phyloP scores from a whole-genome alignment of 2,797 vertebrate genomes.

The Simalia tracyae region DNA sequence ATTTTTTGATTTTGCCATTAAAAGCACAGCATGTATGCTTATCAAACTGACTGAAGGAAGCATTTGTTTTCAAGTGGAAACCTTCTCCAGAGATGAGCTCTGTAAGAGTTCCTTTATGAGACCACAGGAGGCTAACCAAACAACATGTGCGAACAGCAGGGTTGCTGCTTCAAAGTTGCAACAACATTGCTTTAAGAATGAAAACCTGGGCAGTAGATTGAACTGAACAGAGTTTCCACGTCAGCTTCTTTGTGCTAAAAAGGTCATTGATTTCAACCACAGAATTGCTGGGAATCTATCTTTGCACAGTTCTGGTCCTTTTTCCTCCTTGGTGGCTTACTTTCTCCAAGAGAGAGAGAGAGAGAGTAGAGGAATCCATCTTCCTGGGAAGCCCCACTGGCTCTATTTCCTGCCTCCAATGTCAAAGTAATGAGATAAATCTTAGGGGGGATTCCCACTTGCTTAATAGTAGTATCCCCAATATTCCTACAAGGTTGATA shows the following conservation, averaged over 20 bases:
- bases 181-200: background rate
- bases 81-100: background rate
- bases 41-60: background rate
- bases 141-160: background rate
- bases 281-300: background rate
- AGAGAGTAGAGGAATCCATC: background rate
- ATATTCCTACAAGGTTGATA: background rate
- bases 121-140: background rate
- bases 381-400: conserved; percentile 7
- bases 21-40: background rate
- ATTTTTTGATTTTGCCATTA: background rate
- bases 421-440: background rate
- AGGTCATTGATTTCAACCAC: background rate
- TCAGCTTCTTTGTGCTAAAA: background rate
- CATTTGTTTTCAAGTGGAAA: background rate
- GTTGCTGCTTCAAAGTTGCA: background rate
- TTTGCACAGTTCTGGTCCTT: background rate
- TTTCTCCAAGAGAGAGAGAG: background rate
- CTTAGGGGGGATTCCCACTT: fast-evolving
- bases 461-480: background rate
- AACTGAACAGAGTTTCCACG: background rate
- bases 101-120: background rate
- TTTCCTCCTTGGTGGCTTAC: background rate
- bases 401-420: background rate
- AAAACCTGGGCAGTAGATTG: background rate